Conservation (phyloP, 2,888 invertebrate species). For the Carabus problematicus region DNA sequence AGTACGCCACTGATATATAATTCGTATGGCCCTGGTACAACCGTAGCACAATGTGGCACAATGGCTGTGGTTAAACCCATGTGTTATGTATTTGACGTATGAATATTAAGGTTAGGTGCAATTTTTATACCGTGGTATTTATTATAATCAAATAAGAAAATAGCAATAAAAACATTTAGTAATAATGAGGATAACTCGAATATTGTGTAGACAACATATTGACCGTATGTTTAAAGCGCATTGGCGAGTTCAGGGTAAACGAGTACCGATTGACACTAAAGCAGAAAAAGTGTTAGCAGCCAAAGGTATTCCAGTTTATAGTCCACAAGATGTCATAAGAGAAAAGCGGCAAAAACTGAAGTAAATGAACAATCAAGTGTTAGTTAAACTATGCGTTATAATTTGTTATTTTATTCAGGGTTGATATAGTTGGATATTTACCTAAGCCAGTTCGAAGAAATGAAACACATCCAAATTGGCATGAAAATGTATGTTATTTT, state of each 20-base stretch:
- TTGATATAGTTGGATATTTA: conserved; percentile 59
- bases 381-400: conserved; percentile 18
- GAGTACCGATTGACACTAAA: conserved; percentile 64
- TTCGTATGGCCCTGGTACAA: too few species aligned
- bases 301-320: conserved; percentile 67
- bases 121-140: neutral
- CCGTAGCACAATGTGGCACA: neutral
- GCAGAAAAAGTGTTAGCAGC: conserved; percentile 64
- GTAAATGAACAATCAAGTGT: conserved; percentile 15
- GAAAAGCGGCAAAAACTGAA: conserved; percentile 53
- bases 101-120: conserved; percentile 3
- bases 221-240: conserved; percentile 75
- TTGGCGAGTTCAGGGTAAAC: conserved; percentile 74
- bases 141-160: conserved; percentile 4
- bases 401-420: conserved; percentile 49
- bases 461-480: conserved; percentile 71
- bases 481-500: conserved; percentile 66
- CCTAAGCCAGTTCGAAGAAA: conserved; percentile 60
- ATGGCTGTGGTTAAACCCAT: neutral
- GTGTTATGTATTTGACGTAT: conserved; percentile 5
- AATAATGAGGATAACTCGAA: conserved; percentile 71
- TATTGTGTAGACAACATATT: conserved; percentile 72
- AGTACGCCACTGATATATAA: too few species aligned
- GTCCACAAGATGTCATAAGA: conserved; percentile 67
- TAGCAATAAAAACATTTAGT: conserved; percentile 11